Percentiles rank a stretch among this genome's conserved stretches.
Conservation (phyloP, 2,797 vertebrate genomes). For the Oryzias sinensis region DNA sequence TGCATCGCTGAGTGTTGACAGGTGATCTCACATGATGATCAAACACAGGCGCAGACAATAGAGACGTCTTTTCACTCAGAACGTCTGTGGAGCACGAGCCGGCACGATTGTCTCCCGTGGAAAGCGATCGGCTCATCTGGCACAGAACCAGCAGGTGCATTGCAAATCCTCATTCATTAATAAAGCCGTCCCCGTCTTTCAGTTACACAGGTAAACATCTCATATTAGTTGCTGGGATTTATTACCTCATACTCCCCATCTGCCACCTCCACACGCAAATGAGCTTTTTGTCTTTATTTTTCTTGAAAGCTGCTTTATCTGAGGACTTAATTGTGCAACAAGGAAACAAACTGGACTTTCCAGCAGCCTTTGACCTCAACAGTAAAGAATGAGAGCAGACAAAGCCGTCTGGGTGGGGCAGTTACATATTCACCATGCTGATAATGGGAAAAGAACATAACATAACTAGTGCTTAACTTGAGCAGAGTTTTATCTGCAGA, state of each 20-base stretch:
- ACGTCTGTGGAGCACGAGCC: constrained; percentile 42
- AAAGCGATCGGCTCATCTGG: constrained; percentile 62
- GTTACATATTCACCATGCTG: constrained; percentile 56
- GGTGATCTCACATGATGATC: constrained; percentile 8
- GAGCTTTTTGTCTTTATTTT: constrained; percentile 3
- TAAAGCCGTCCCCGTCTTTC: constrained; percentile 60
- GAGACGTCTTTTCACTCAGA: constrained; percentile 42
- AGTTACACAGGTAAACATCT: constrained; percentile 74
- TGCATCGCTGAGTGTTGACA: neutral
- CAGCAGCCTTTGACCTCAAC: constrained; percentile 43
- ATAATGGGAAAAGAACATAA: constrained; percentile 28
- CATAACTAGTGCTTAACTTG: neutral
- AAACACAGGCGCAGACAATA: constrained; percentile 32
- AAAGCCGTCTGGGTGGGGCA: constrained; percentile 20
- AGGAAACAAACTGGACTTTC: too few relatives aligned
- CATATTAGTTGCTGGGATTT: constrained; percentile 59
- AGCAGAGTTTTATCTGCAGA: constrained; percentile 7
- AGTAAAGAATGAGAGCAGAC: constrained; percentile 29
- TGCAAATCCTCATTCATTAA: constrained; percentile 75
- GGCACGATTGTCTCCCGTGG: constrained; percentile 58
- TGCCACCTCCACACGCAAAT: constrained; percentile 21
- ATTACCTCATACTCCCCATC: constrained; percentile 32
- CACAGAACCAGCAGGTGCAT: constrained; percentile 70
- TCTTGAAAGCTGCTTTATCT: constrained; percentile 39
- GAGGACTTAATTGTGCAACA: constrained; percentile 6